Percentiles rank a stretch among this genome's conserved stretches.
These are phyloP conservation scores for Dyspetes luteomarginatus DNA, from an alignment of 2,888 invertebrate genomes.

Conservation along the genomic window DNA sequence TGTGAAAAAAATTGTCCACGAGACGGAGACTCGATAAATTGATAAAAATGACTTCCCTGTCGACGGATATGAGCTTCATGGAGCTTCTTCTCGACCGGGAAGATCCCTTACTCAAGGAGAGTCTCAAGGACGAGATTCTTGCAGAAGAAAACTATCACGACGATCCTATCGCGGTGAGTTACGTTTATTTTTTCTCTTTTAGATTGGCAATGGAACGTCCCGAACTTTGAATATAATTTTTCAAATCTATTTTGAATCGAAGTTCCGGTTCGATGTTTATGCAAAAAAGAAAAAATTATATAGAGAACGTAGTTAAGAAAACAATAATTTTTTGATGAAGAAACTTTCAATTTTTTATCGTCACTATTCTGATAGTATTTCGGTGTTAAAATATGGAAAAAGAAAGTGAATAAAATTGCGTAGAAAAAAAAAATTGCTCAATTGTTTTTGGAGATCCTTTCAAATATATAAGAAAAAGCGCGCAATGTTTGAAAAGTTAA, in stretches of 20 bases:
- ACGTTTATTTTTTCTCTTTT: conserved; percentile 12
- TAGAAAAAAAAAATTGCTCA: too few species aligned
- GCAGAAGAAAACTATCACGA: conserved; percentile 72
- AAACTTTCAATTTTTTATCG: background rate
- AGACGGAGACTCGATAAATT: conserved; percentile 8
- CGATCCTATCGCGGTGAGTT: conserved; percentile 75
- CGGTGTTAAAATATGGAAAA: too few species aligned
- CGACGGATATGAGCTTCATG: conserved; percentile 81
- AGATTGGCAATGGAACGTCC: background rate
- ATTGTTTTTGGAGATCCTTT: background rate
- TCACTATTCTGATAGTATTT: too few species aligned
- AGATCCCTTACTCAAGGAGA: conserved; percentile 78
- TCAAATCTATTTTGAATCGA: too few species aligned
- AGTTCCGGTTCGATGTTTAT: too few species aligned
- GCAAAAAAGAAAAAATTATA: too few species aligned
- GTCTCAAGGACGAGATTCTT: conserved; percentile 76
- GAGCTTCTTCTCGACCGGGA: conserved; percentile 81
- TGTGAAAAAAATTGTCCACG: background rate
- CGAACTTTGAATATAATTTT: background rate
- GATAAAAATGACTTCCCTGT: conserved; percentile 75
- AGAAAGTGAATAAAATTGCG: too few species aligned
- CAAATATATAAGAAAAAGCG: background rate
- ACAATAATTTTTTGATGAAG: background rate
- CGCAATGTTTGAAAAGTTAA: background rate
- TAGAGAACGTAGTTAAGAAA: background rate